Conservation (phyloP, 1,140 invertebrate genomes). For the Cardiocondyla obscurior region DNA sequence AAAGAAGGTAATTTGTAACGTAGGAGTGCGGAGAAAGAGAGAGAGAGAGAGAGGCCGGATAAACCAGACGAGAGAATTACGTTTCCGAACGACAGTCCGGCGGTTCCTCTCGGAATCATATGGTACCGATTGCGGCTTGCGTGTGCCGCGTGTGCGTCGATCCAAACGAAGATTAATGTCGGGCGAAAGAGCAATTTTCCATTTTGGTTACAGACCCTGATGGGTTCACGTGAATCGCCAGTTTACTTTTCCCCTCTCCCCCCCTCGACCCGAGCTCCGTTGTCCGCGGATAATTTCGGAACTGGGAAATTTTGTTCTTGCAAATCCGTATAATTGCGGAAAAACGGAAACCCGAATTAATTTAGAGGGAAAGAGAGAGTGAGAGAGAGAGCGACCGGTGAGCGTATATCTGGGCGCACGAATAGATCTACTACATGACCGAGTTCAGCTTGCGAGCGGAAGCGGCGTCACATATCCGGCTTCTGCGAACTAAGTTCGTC, state of each 20-base stretch:
- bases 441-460: conserved; percentile 66
- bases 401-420: conserved; percentile 47
- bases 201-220: conserved; percentile 4
- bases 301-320: conserved; percentile 52
- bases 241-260: conserved; percentile 13
- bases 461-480: conserved; percentile 72
- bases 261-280: conserved; percentile 5
- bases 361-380: too few species aligned
- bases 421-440: conserved; percentile 34
- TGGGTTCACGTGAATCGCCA: conserved; percentile 12
- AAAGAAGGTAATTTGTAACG: neutral
- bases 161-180: conserved; percentile 45
- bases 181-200: conserved; percentile 43
- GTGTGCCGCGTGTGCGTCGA: conserved; percentile 19
- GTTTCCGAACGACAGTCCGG: conserved; percentile 21
- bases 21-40: too few species aligned
- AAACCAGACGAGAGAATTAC: conserved; percentile 15
- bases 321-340: conserved; percentile 67
- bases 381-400: conserved; percentile 21
- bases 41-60: neutral
- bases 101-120: conserved; percentile 7
- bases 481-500: conserved; percentile 67
- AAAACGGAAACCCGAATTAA: conserved; percentile 72
- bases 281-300: conserved; percentile 58
- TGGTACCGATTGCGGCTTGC: conserved; percentile 17